Percentiles rank a stretch among this genome's conserved stretches.
phyloP scores from a whole-genome alignment of 2,888 invertebrate species.

The Pemphredon lugubris region DNA sequence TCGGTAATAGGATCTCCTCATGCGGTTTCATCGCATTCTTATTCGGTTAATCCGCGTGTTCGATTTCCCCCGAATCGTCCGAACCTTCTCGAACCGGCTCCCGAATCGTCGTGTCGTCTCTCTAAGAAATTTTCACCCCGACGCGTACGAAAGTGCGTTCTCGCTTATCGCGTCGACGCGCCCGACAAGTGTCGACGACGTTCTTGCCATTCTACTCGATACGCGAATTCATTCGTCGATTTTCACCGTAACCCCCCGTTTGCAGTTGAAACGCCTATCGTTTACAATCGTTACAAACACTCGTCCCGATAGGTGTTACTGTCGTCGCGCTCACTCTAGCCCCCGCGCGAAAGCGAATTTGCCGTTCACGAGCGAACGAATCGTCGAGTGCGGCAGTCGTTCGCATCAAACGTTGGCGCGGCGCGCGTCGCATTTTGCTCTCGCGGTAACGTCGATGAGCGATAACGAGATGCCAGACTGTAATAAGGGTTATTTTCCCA shows the following conservation, averaged over 20 bases:
- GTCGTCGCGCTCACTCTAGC: conserved; percentile 36
- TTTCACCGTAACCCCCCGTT: too few species aligned
- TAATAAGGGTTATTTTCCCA: conserved; percentile 56
- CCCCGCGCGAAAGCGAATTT: conserved; percentile 40
- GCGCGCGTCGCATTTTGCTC: conserved; percentile 54
- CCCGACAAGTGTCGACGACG: too few species aligned
- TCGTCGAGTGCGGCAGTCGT: conserved; percentile 52
- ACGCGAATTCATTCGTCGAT: too few species aligned
- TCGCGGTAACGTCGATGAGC: conserved; percentile 51
- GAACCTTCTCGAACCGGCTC: conserved; percentile 1
- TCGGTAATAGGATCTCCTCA: conserved; percentile 80
- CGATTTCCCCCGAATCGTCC: conserved; percentile 47
- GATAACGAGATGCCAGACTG: conserved; percentile 60
- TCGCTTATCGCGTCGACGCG: too few species aligned
- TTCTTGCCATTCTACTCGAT: too few species aligned
- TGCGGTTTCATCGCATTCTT: conserved; percentile 81
- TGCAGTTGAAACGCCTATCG: too few species aligned
- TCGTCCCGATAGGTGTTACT: conserved; percentile 36
- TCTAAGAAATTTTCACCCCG: conserved; percentile 6
- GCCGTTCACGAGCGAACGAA: conserved; percentile 59
- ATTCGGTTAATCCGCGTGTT: conserved; percentile 72
- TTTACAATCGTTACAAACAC: conserved; percentile 40
- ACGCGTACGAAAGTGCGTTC: too few species aligned
- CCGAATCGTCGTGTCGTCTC: too few species aligned
- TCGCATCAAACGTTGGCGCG: conserved; percentile 51